phyloP scores from a whole-genome alignment of 2,797 vertebrate genomes.

The Bovichtus variegatus region DNA sequence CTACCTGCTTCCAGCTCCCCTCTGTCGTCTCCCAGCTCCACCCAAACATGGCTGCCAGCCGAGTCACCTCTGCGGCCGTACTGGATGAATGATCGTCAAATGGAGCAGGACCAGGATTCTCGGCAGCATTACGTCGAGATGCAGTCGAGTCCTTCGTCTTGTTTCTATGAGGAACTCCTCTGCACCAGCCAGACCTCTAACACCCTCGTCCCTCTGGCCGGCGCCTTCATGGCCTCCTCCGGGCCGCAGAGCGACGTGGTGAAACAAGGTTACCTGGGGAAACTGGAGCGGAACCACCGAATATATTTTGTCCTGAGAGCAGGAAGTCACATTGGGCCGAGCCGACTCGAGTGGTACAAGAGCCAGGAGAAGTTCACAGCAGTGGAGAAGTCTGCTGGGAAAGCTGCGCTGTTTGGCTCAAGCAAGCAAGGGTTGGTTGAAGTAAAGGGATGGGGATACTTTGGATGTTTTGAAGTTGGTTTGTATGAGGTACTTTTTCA shows the following conservation, averaged over 20 bases:
- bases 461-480: no score
- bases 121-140: accelerated
- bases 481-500: no score
- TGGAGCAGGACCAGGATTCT: not conserved
- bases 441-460: no score
- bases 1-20: not conserved
- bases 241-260: constrained; percentile 56
- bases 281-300: constrained; percentile 54
- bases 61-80: constrained; percentile 5
- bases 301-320: constrained; percentile 76
- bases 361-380: constrained; percentile 67
- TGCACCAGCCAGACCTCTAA: not conserved
- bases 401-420: constrained; percentile 42
- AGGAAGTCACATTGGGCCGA: constrained; percentile 70
- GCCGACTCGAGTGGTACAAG: constrained; percentile 79
- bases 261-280: constrained; percentile 72
- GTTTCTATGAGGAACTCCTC: constrained; percentile 65
- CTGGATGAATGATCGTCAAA: not conserved
- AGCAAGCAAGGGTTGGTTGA: constrained; percentile 68
- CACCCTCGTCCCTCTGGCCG: constrained; percentile 39
- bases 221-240: constrained; percentile 4
- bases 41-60: not conserved
- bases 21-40: constrained; percentile 2
- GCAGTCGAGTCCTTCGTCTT: not conserved
- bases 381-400: constrained; percentile 51